Conservation (phyloP, 2,113 vertebrate genomes). For the Tragulus kanchil region DNA sequence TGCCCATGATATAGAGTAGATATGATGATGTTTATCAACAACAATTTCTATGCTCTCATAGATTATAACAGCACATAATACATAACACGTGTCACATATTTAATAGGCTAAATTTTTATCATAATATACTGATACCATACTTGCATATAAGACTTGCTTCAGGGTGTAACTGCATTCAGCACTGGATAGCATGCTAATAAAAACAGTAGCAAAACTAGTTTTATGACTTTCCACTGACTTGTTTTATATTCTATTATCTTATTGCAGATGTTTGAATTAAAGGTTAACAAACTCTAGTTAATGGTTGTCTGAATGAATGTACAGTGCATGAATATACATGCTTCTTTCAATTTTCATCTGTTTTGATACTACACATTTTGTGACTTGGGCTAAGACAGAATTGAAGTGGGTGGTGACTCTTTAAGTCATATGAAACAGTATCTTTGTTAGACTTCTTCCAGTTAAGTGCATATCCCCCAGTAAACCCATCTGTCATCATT, state of each 20-base stretch:
- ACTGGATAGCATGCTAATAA: slow-evolving; percentile 90
- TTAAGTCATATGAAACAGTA: slow-evolving; percentile 85
- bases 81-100: slow-evolving; percentile 88
- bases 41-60: slow-evolving; percentile 86
- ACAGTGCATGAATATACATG: slow-evolving; percentile 86
- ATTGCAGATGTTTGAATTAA: slow-evolving; percentile 90
- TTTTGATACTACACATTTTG: slow-evolving; percentile 79
- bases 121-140: slow-evolving; percentile 88
- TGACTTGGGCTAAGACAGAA: slow-evolving; percentile 79
- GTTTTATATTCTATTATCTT: slow-evolving; percentile 90
- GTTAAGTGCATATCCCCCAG: slow-evolving; percentile 87
- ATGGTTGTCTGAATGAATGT: slow-evolving; percentile 87
- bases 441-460: slow-evolving; percentile 88
- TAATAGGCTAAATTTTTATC: slow-evolving; percentile 89
- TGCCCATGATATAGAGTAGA: background rate
- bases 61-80: slow-evolving; percentile 84
- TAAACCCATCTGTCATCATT: slow-evolving; percentile 89
- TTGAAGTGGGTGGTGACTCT: slow-evolving; percentile 84
- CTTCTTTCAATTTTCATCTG: slow-evolving; percentile 80
- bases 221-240: slow-evolving; percentile 89
- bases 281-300: slow-evolving; percentile 90
- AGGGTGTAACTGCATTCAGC: slow-evolving; percentile 85
- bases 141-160: slow-evolving; percentile 87
- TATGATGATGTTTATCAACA: slow-evolving; percentile 79
- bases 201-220: slow-evolving; percentile 88